A percentile compares a stretch with the other conserved stretches of the same genome.
phyloP scores from a whole-genome alignment of 2,888 invertebrate genomes.

The Hypsopygia costalis region DNA sequence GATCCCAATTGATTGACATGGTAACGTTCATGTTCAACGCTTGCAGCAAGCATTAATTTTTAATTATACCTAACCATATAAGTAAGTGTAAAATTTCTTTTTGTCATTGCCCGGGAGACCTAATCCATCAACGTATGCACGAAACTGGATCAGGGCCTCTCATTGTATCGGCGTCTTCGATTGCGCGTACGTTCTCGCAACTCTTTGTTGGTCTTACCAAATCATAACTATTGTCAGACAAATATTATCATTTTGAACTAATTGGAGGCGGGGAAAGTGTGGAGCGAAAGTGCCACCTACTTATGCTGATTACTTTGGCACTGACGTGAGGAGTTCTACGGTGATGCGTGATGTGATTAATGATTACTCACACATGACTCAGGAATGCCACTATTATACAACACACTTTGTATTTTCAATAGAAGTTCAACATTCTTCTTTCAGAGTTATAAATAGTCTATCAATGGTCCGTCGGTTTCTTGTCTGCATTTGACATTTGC shows the following conservation, averaged over 20 bases:
- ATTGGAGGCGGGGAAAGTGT: slow-evolving; percentile 4
- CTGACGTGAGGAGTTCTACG: not conserved
- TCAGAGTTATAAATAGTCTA: no score
- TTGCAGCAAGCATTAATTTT: no score
- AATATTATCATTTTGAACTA: slow-evolving; percentile 4
- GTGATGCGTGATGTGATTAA: not conserved
- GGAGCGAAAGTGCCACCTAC: slow-evolving; percentile 1
- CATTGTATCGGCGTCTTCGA: slow-evolving; percentile 3
- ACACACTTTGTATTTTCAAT: not conserved
- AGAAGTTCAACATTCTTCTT: not conserved
- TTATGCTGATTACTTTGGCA: not conserved
- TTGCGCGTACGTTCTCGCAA: slow-evolving; percentile 2
- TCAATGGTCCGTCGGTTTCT: no score
- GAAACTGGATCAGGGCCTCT: slow-evolving; percentile 7
- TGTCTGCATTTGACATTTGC: no score
- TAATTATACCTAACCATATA: no score
- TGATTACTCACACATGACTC: not conserved
- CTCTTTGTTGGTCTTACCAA: slow-evolving; percentile 1
- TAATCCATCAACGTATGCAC: slow-evolving; percentile 5
- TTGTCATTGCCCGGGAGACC: not conserved
- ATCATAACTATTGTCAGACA: slow-evolving; percentile 2
- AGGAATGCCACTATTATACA: not conserved
- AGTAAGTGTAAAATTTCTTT: no score
- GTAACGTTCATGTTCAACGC: no score
- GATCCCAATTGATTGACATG: no score